Percentiles rank a stretch among this genome's conserved stretches.
Conservation (phyloP, 2,113 vertebrate species). For the Colossoma macropomum region DNA sequence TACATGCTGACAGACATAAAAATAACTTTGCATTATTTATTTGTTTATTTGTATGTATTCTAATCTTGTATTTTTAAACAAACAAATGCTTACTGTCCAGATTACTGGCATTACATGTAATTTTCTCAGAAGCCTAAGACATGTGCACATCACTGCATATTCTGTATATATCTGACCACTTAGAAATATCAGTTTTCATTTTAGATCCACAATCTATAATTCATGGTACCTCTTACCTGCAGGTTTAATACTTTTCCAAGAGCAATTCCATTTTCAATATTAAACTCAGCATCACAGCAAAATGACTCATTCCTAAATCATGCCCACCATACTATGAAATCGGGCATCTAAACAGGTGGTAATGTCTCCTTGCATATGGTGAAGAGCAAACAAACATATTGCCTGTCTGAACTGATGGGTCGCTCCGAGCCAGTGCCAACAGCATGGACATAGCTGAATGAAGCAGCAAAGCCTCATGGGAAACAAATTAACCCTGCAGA, state of each 20-base stretch:
- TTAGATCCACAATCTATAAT: neutral
- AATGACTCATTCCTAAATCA: conserved; percentile 67
- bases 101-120: too few relatives aligned
- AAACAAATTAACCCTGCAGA: conserved; percentile 43
- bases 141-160: too few relatives aligned
- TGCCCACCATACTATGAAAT: conserved; percentile 68
- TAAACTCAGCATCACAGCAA: conserved; percentile 50
- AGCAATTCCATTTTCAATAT: neutral
- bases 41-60: too few relatives aligned
- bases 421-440: conserved; percentile 10
- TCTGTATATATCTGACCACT: too few relatives aligned
- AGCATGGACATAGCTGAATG: neutral
- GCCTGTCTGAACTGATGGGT: neutral
- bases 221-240: neutral
- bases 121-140: too few relatives aligned
- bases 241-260: neutral
- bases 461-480: conserved; percentile 35
- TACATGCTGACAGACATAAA: too few relatives aligned
- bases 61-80: too few relatives aligned
- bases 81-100: too few relatives aligned
- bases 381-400: conserved; percentile 55
- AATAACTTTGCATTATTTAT: too few relatives aligned
- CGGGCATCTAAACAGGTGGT: conserved; percentile 48
- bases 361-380: conserved; percentile 56
- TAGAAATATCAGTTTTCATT: neutral